phyloP scores from a whole-genome alignment of 2,888 invertebrate genomes.

The Ceratothoa steindachneri region DNA sequence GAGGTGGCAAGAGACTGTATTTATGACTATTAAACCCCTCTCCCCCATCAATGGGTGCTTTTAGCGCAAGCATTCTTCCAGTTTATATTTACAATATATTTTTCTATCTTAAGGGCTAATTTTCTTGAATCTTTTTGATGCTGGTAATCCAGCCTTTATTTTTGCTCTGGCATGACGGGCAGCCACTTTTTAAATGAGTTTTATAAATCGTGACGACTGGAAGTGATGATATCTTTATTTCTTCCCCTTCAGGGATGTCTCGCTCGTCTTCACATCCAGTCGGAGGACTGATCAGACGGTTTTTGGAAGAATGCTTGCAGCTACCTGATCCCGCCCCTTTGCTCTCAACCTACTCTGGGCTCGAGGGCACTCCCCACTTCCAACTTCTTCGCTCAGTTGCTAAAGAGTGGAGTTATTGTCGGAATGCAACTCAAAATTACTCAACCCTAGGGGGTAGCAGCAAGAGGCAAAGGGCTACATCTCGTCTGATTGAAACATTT shows the following conservation, averaged over 20 bases:
- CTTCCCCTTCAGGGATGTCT: conserved; percentile 47
- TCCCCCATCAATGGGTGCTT: too few species aligned
- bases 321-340: conserved; percentile 45
- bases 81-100: neutral
- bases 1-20: too few species aligned
- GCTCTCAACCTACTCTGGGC: conserved; percentile 45
- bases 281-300: conserved; percentile 48
- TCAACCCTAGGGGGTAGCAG: conserved; percentile 45
- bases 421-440: conserved; percentile 47
- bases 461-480: conserved; percentile 45
- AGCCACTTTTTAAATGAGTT: neutral
- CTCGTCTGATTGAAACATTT: conserved; percentile 46
- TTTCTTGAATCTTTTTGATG: neutral
- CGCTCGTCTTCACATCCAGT: conserved; percentile 47
- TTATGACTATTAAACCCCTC: too few species aligned
- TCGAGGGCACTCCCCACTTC: conserved; percentile 47
- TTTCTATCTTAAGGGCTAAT: neutral
- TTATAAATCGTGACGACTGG: neutral
- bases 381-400: conserved; percentile 47
- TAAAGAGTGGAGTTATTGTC: conserved; percentile 48
- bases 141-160: neutral
- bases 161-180: neutral
- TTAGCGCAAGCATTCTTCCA: conserved; percentile 48
- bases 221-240: conserved; percentile 34
- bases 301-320: conserved; percentile 49